Evolutionary conservation across 1,140 invertebrate species (phyloP).

Genomic region (Trachelipus rathkii): DNA sequence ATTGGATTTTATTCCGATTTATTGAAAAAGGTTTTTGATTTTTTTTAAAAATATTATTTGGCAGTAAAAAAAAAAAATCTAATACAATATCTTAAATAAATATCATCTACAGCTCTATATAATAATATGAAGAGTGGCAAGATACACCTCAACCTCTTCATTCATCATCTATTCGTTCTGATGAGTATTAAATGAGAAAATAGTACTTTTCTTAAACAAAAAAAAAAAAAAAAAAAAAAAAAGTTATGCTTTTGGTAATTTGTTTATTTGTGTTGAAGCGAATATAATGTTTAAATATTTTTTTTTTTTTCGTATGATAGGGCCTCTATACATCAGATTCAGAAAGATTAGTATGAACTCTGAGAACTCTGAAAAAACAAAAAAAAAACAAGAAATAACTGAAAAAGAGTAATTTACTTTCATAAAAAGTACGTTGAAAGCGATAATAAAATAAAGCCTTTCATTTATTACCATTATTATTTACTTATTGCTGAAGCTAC

Average conservation of each 20-base stretch:
- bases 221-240: not conserved
- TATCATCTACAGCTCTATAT: too few relatives aligned
- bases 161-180: not conserved
- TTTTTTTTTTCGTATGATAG: not conserved
- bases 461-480: not conserved
- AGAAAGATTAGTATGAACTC: not conserved
- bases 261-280: not conserved
- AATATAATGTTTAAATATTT: not conserved
- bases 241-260: not conserved
- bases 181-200: not conserved
- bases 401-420: not conserved
- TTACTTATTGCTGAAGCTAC: not conserved
- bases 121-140: too few relatives aligned
- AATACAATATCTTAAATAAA: too few relatives aligned
- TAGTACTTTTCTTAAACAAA: not conserved
- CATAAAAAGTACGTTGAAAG: not conserved
- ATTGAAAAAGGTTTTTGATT: not conserved
- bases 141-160: not conserved
- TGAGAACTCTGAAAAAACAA: not conserved
- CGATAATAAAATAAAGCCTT: not conserved
- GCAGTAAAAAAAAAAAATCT: not conserved
- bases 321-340: not conserved
- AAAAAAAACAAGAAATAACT: not conserved
- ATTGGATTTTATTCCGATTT: conserved; percentile 3
- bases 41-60: not conserved